Base-by-base conservation (phyloP, 2,888 invertebrate genomes). In the Diarsia mendica region DNA sequence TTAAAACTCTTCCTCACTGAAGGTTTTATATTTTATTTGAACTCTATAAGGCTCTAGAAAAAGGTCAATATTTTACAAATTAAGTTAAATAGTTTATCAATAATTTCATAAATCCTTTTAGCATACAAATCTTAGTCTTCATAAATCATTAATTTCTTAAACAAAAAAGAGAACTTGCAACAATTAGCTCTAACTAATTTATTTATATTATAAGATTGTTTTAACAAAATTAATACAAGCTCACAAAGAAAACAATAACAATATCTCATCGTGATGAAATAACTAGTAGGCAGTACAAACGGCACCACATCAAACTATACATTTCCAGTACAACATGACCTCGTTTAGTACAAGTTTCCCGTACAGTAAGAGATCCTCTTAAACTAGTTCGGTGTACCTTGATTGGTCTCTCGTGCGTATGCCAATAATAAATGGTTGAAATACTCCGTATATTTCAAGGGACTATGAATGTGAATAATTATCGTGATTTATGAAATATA, bases 381-480 rank as follows among this genome's bases (percentile, higher is more conserved):
- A n/a, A n/a, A n/a, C n/a, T n/a, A n/a, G n/a, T n/a, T n/a, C n/a
- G n/a, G n/a, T n/a, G n/a, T n/a, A n/a, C n/a, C n/a, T n/a, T n/a
- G n/a, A 51, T 51, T 51, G 51, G 51, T 9, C 20, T 9, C 2
- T 51, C 20, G 49, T 8, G 49, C 20, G 13, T 58, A 71, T 63
- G 64, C 33, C 20, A 70, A 58, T 72, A 67, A 70, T 72, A 65
- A 61, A 20, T 23, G n/a, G 64, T 71, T 75, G 53, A 76, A 67
- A 72, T 71, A 71, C 60, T 4, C 55, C 6, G 46, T 20, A 11
- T 81, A 69, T 81, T 70, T 60, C 48, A 55, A 55, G 46, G 15
- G 15, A 67, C 11, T 6, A 44, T 51, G 13, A 82, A 78, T 71
- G 65, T 77, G 23, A 68, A 77, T 67, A 64, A 65, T 68, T 67